Evolutionary conservation across 1,140 invertebrate genomes (phyloP), one percentile per base, ranked within the genome.

Genomic region (Diplogasteroides magnus): DNA sequence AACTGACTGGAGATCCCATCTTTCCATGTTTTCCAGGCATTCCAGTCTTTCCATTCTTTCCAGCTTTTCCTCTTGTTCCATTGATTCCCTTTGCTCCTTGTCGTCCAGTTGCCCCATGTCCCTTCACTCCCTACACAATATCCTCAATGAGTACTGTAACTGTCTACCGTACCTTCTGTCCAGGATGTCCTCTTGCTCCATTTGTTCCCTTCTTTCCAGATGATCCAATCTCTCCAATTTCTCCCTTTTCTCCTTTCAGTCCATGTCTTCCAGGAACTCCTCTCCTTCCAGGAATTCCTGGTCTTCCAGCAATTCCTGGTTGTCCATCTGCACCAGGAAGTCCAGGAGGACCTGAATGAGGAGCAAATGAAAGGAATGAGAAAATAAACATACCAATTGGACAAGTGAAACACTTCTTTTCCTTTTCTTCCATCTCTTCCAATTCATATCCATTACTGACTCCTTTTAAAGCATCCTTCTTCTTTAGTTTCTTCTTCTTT

Each of bases 201-300:
- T 57, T 11, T 13, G 65, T 31, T 28, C 65, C 65, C 57, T 27
- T 58, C 2, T 55, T 3, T 13, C 65, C 65, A 32, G 57, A 31
- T 31, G 27, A 48, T 59, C 65, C 65, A 11, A 31, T 48, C 3
- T 55, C 65, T 32, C 65, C 65, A 0, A 56, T 26, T 32, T 60
- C 55, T 0, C 65, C 65, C 31, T 58, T 67, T n/a, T 67, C 59
- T 32, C 65, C 65, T 56, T 58, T 67, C 15, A 31, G 27, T 23
- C 65, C 65, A 37, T 28, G 65, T 31, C 57, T 67, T 3, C 65
- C 65, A 27, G 65, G 65, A 1, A 56, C 65, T 3, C 65, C 65
- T 6, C 29, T 57, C 1, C 57, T 27, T 1, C 65, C 65, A 2
- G 65, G 65, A 6, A 58, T 67, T 19, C 65, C 65, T 26, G 57